Conservation (phyloP, 2,888 invertebrate genomes). For the Platerodrilus igneus region DNA sequence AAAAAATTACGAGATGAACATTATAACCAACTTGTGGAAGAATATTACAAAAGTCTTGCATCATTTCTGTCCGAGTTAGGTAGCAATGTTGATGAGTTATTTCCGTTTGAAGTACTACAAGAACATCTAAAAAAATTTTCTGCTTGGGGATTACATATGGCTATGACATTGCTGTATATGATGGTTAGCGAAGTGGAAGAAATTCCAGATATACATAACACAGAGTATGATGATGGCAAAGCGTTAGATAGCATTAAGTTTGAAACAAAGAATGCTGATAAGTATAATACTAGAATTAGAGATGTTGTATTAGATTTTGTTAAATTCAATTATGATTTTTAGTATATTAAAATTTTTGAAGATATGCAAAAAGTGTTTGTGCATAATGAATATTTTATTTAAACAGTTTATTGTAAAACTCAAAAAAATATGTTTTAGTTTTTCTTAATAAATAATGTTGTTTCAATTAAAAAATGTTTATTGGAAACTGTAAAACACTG, state of each 20-base stretch:
- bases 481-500: too few relatives aligned
- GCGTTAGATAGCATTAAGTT: neutral
- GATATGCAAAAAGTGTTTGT: neutral
- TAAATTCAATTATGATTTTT: slow-evolving; percentile 9
- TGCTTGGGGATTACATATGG: slow-evolving; percentile 31
- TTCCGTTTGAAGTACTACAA: slow-evolving; percentile 34
- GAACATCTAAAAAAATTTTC: slow-evolving; percentile 34
- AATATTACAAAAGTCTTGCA: slow-evolving; percentile 33
- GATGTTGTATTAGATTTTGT: slow-evolving; percentile 10
- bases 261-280: neutral
- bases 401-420: too few relatives aligned
- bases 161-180: slow-evolving; percentile 23
- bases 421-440: too few relatives aligned
- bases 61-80: slow-evolving; percentile 28
- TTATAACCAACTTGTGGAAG: slow-evolving; percentile 29
- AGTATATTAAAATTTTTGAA: neutral
- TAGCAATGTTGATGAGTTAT: slow-evolving; percentile 32
- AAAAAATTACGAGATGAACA: slow-evolving; percentile 27
- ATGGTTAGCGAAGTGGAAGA: slow-evolving; percentile 8
- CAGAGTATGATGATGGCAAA: neutral
- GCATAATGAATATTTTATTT: slow-evolving; percentile 1
- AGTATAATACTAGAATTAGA: slow-evolving; percentile 5
- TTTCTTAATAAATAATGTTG: too few relatives aligned
- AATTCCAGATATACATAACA: slow-evolving; percentile 10
- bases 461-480: too few relatives aligned